These are phyloP conservation scores for Leptopilina drosophilae DNA, from an alignment of 2,888 invertebrate genomes.

Conservation along the genomic window DNA sequence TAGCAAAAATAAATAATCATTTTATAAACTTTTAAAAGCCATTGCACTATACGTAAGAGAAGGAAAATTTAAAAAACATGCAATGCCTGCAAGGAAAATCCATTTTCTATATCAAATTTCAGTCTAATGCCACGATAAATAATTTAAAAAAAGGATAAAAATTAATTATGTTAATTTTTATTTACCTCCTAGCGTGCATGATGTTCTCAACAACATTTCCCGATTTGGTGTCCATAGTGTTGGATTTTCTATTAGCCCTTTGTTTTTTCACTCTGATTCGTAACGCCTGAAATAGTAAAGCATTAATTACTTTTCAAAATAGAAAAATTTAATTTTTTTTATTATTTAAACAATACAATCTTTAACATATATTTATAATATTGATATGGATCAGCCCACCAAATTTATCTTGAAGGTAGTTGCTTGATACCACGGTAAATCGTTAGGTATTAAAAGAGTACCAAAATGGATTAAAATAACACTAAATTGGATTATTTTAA, in stretches of 20 bases:
- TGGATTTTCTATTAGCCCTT: conserved; percentile 88
- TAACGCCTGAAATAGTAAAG: conserved; percentile 83
- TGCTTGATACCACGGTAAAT: no score
- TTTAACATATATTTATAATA: no score
- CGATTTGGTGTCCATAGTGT: conserved; percentile 84
- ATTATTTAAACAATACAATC: no score
- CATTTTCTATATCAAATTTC: conserved; percentile 56
- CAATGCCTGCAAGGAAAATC: conserved; percentile 52
- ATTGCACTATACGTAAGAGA: conserved; percentile 11
- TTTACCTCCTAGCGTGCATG: conserved; percentile 84
- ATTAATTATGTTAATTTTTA: conserved; percentile 48
- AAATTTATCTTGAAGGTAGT: no score
- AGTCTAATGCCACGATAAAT: neutral
- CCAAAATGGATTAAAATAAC: no score
- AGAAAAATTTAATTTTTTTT: no score
- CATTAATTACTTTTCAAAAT: neutral
- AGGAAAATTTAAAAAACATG: conserved; percentile 59
- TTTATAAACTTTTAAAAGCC: conserved; percentile 5
- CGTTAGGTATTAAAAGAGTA: no score
- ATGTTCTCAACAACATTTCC: conserved; percentile 94
- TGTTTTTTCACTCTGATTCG: conserved; percentile 90
- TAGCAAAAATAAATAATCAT: conserved; percentile 1
- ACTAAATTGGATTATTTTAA: no score
- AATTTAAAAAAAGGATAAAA: conserved; percentile 44
- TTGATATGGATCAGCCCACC: no score